Conservation (phyloP, 2,888 invertebrate species). For the Chrysotoxum bicinctum region DNA sequence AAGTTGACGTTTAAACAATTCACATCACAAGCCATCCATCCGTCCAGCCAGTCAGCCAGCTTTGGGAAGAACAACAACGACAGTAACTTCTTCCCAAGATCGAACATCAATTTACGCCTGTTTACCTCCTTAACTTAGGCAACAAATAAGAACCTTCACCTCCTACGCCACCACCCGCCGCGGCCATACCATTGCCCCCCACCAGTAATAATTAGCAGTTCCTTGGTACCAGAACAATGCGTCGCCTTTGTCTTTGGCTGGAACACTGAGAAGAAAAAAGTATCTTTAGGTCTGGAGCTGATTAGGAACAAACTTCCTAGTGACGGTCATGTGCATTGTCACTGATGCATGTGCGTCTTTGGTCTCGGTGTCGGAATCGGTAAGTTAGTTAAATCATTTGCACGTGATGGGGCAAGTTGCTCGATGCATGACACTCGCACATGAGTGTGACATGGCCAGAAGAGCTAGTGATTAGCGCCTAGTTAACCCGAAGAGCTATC, state of each 20-base stretch:
- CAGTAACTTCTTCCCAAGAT: slow-evolving; percentile 40
- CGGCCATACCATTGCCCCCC: not conserved
- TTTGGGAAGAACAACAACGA: not conserved
- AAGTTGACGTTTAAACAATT: slow-evolving; percentile 73
- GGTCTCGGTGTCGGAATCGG: slow-evolving; percentile 20
- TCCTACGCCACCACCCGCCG: not conserved
- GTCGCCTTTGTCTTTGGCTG: slow-evolving; percentile 66
- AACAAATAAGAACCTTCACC: slow-evolving; percentile 74
- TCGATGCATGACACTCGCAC: slow-evolving; percentile 72
- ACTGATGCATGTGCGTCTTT: slow-evolving; percentile 67
- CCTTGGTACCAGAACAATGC: slow-evolving; percentile 61
- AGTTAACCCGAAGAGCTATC: slow-evolving; percentile 44
- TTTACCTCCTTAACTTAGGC: slow-evolving; percentile 78
- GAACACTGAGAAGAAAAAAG: not conserved
- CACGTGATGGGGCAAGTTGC: slow-evolving; percentile 65
- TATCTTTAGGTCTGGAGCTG: slow-evolving; percentile 53
- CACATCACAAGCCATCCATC: slow-evolving; percentile 65
- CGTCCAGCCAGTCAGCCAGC: slow-evolving; percentile 45
- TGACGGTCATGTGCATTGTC: slow-evolving; percentile 68
- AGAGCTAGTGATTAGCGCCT: slow-evolving; percentile 66
- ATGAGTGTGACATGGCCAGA: slow-evolving; percentile 66
- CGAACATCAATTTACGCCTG: slow-evolving; percentile 77
- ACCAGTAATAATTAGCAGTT: slow-evolving; percentile 60
- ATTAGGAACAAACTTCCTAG: slow-evolving; percentile 72
- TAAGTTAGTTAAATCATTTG: slow-evolving; percentile 64